phyloP scores from a whole-genome alignment of 2,888 invertebrate genomes.

The Pristionchus japonicus region DNA sequence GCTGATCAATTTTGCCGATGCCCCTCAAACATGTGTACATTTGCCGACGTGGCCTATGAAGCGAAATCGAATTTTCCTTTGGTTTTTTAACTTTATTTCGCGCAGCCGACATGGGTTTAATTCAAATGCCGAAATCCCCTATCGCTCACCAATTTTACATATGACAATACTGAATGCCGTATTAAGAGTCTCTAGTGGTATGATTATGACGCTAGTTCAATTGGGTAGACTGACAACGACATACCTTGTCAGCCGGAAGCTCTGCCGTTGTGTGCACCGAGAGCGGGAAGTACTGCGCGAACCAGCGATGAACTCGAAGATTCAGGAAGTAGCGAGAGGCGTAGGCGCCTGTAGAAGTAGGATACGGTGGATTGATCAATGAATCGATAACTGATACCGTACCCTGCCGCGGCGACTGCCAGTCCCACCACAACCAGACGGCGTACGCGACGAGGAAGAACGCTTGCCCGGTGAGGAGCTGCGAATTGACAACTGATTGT shows the following conservation, averaged over 20 bases:
- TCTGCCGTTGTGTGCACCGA: background rate
- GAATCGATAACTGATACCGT: background rate
- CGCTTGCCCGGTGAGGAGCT: background rate
- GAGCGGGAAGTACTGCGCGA: background rate
- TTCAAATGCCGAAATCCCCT: no score
- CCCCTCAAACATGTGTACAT: no score
- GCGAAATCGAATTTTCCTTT: background rate
- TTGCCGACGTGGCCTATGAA: no score
- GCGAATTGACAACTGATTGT: background rate
- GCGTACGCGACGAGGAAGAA: background rate
- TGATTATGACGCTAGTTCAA: no score
- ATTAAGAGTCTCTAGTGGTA: no score
- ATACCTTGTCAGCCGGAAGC: background rate
- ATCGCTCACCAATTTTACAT: no score
- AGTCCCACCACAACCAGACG: slow-evolving; percentile 6
- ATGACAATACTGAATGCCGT: no score
- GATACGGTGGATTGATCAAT: background rate
- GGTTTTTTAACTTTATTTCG: no score
- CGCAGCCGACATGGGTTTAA: no score
- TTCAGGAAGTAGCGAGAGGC: background rate
- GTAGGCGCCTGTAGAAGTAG: background rate
- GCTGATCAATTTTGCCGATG: no score
- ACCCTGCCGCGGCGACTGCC: background rate
- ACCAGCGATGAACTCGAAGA: background rate
- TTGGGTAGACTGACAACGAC: background rate